These are phyloP conservation scores for Sebastes hubbsi DNA, from an alignment of 2,797 vertebrate species.

Conservation along the genomic window DNA sequence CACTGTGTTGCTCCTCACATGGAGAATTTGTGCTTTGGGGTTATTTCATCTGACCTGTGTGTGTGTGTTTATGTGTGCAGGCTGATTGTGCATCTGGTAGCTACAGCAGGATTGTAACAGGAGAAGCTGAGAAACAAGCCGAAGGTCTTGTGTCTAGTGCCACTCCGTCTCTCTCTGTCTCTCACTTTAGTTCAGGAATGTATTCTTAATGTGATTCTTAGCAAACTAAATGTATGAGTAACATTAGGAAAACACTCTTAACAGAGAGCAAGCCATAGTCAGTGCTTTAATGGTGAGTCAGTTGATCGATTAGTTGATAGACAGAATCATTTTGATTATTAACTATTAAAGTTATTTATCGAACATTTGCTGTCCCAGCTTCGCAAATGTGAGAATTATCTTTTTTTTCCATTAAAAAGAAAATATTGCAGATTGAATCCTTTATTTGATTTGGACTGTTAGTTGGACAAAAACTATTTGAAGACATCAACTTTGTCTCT, in stretches of 20 bases:
- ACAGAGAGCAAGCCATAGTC: background rate
- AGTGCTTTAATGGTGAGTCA: background rate
- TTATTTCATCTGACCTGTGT: conserved; percentile 30
- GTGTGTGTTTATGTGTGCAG: background rate
- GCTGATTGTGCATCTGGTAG: conserved; percentile 1
- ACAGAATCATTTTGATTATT: too few relatives aligned
- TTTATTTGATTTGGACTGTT: background rate
- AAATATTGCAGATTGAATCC: background rate
- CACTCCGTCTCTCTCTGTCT: background rate
- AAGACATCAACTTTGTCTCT: background rate
- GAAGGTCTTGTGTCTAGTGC: background rate
- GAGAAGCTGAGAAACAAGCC: conserved; percentile 14
- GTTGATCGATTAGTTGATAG: too few relatives aligned
- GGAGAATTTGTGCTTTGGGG: background rate
- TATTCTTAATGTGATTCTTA: background rate
- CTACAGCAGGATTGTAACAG: background rate
- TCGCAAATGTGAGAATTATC: too few relatives aligned
- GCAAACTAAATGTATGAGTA: background rate
- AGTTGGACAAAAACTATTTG: background rate
- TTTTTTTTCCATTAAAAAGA: too few relatives aligned
- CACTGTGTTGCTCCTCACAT: background rate
- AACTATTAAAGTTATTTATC: background rate
- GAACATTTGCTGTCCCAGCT: too few relatives aligned
- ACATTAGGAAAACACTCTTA: background rate
- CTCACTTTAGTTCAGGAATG: too few relatives aligned